Evolutionary conservation across 2,113 vertebrate genomes (phyloP).

Genomic region (Ardeotis arabs): DNA sequence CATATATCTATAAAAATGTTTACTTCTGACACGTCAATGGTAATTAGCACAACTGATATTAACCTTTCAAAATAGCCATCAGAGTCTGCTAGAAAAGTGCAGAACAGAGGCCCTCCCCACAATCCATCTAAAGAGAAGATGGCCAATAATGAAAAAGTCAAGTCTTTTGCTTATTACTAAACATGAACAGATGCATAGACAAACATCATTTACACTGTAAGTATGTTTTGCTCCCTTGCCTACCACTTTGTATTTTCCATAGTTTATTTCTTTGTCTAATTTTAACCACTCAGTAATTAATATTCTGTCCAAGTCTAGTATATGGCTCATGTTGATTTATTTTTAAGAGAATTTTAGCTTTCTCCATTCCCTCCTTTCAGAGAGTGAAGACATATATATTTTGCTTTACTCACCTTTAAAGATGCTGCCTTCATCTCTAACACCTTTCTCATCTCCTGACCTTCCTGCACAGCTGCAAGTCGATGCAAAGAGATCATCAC

Average conservation of each 20-base stretch:
- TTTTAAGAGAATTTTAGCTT: neutral
- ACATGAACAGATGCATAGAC: neutral
- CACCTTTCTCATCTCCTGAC: neutral
- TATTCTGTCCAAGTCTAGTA: neutral
- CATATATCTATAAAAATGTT: neutral
- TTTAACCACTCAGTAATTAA: neutral
- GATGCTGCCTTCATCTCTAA: neutral
- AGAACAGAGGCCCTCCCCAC: neutral
- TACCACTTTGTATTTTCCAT: neutral
- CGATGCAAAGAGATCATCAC: neutral
- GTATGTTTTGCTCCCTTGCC: neutral
- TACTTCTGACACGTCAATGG: neutral
- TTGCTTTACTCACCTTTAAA: neutral
- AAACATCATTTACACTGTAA: neutral
- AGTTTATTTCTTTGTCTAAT: neutral
- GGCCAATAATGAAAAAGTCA: neutral
- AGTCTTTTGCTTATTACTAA: neutral
- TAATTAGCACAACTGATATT: neutral
- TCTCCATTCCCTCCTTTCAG: neutral
- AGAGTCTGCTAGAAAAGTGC: neutral
- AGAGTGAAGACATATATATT: neutral
- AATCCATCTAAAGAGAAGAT: neutral
- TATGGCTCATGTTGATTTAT: neutral
- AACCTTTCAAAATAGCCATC: neutral
- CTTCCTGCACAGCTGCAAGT: neutral